phyloP scores from a whole-genome alignment of 2,888 invertebrate species.

The Tetropium fuscum region DNA sequence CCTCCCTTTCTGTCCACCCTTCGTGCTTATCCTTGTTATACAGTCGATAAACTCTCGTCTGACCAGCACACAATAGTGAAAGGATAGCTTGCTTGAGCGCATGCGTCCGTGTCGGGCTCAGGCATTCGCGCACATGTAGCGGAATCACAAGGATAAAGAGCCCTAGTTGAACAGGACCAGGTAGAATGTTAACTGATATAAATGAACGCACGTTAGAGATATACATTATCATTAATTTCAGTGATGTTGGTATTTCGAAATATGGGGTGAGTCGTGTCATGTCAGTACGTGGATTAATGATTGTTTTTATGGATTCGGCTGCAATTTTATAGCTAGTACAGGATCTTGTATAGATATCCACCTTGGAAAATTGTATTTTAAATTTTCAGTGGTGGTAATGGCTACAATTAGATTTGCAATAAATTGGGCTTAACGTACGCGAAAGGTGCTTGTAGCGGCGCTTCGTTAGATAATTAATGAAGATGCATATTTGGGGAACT shows the following conservation, averaged over 20 bases:
- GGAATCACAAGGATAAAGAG: conserved; percentile 1
- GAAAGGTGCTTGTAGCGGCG: too few species aligned
- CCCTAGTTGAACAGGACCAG: neutral
- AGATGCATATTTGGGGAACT: too few species aligned
- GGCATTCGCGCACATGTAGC: neutral
- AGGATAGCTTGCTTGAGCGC: neutral
- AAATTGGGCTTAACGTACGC: too few species aligned
- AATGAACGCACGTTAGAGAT: neutral
- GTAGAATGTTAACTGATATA: neutral
- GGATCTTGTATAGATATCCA: too few species aligned
- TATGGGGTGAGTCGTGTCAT: neutral
- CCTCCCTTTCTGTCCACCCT: conserved; percentile 6
- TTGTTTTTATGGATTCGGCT: too few species aligned
- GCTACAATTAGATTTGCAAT: too few species aligned
- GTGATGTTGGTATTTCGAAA: neutral
- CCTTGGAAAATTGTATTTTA: too few species aligned
- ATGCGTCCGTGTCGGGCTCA: neutral
- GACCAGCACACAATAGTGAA: neutral
- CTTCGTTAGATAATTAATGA: too few species aligned
- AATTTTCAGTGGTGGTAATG: too few species aligned
- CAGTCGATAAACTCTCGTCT: conserved; percentile 44
- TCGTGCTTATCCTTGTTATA: conserved; percentile 37
- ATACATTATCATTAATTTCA: neutral
- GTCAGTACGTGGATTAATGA: too few species aligned
- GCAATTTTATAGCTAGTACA: too few species aligned